Evolutionary conservation across 2,113 vertebrate genomes (phyloP).

Genomic region (Dicentrarchus labrax): DNA sequence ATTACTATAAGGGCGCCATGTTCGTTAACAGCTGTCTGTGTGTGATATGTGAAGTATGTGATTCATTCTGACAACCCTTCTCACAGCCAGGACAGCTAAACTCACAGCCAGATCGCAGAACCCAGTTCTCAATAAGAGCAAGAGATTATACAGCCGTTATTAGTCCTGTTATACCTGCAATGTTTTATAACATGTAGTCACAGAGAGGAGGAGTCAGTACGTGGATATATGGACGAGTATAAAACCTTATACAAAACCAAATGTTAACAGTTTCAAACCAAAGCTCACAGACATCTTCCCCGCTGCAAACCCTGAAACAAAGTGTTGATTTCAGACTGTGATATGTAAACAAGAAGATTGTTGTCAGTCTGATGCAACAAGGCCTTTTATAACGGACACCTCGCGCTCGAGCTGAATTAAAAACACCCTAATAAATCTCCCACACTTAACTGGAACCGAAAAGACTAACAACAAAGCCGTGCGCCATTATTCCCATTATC

Average conservation of each 20-base stretch:
- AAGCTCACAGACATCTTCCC: not conserved
- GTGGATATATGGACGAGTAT: not conserved
- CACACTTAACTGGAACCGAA: not conserved
- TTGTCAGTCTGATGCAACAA: conserved; percentile 34
- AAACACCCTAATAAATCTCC: not conserved
- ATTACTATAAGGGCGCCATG: no score
- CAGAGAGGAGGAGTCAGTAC: not conserved
- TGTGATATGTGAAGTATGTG: no score
- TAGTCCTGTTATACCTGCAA: not conserved
- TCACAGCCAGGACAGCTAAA: no score
- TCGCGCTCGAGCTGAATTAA: not conserved
- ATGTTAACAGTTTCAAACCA: not conserved
- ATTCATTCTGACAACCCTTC: no score
- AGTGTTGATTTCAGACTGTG: not conserved
- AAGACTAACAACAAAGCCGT: fast-evolving
- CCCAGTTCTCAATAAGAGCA: no score
- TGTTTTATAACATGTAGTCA: not conserved
- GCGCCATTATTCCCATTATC: fast-evolving
- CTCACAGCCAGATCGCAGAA: not conserved
- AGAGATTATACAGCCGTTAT: no score
- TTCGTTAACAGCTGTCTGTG: no score
- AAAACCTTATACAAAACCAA: no score
- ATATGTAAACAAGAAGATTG: not conserved
- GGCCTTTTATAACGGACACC: conserved; percentile 42
- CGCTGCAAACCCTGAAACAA: not conserved